phyloP scores from a whole-genome alignment of 2,113 vertebrate species.

The Eonycteris spelaea region DNA sequence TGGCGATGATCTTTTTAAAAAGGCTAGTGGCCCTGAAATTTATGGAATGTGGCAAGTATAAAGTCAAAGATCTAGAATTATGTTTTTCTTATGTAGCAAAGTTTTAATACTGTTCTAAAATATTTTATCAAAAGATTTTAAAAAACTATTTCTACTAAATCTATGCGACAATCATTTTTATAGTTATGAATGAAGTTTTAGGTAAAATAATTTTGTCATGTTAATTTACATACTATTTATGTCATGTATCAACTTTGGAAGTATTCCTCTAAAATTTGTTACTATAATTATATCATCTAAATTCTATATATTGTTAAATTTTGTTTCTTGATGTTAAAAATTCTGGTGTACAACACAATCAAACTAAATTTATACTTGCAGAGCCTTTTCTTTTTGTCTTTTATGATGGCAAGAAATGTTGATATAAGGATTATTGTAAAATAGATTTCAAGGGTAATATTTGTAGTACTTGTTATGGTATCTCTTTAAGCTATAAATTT shows the following conservation, averaged over 20 bases:
- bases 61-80: neutral
- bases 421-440: neutral
- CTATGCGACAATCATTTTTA: neutral
- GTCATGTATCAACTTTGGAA: slow-evolving; percentile 7
- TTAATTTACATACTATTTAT: neutral
- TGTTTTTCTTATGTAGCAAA: neutral
- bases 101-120: neutral
- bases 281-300: neutral
- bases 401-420: neutral
- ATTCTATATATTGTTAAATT: neutral
- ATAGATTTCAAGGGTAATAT: neutral
- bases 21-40: neutral
- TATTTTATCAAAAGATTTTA: neutral
- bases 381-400: neutral
- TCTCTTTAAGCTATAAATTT: neutral
- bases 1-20: slow-evolving; percentile 33
- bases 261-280: neutral
- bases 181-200: neutral
- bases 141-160: neutral
- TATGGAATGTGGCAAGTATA: neutral
- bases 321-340: neutral
- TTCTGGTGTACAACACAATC: neutral
- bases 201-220: slow-evolving; percentile 10
- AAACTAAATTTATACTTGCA: neutral
- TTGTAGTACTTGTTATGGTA: neutral